These are phyloP conservation scores for Leptosomus discolor DNA, from an alignment of 2,113 vertebrate genomes.

Conservation along the genomic window DNA sequence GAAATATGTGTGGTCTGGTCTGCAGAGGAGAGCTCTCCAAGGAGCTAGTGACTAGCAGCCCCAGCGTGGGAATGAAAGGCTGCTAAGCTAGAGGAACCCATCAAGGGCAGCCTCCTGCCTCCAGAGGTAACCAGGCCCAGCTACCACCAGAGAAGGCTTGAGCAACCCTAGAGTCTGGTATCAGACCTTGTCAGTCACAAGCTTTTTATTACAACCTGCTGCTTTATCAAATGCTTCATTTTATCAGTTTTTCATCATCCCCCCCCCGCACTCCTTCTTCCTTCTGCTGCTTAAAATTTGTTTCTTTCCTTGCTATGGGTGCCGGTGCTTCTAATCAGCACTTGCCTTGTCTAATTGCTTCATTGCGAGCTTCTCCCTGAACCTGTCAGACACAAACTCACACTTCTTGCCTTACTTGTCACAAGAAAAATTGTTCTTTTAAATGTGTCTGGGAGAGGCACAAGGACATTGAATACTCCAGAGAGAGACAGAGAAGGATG, in stretches of 20 bases:
- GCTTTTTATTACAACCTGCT: not conserved
- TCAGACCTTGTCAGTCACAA: not conserved
- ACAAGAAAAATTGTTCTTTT: slow-evolving; percentile 62
- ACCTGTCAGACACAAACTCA: slow-evolving; percentile 56
- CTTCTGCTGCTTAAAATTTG: not conserved
- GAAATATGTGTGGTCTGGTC: not conserved
- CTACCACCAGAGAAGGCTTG: not conserved
- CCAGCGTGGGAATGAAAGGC: not conserved
- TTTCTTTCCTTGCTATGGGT: not conserved
- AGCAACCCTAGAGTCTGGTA: not conserved
- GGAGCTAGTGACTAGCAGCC: not conserved
- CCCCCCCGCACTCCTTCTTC: not conserved
- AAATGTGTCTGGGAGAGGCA: slow-evolving; percentile 21
- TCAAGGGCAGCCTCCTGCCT: not conserved
- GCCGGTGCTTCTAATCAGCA: slow-evolving; percentile 51
- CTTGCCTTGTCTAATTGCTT: slow-evolving; percentile 62
- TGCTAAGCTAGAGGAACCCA: not conserved
- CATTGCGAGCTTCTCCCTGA: slow-evolving; percentile 48
- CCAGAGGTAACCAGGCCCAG: not conserved
- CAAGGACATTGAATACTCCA: slow-evolving; percentile 40
- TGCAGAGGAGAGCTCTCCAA: not conserved
- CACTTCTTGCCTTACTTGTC: slow-evolving; percentile 54
- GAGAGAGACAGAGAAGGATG: slow-evolving; percentile 32
- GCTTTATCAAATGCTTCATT: not conserved
- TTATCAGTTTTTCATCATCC: not conserved